Evolutionary conservation across 2,797 vertebrate genomes (phyloP), one percentile per base, ranked within the genome.

Genomic region (Gobio occitaniae): DNA sequence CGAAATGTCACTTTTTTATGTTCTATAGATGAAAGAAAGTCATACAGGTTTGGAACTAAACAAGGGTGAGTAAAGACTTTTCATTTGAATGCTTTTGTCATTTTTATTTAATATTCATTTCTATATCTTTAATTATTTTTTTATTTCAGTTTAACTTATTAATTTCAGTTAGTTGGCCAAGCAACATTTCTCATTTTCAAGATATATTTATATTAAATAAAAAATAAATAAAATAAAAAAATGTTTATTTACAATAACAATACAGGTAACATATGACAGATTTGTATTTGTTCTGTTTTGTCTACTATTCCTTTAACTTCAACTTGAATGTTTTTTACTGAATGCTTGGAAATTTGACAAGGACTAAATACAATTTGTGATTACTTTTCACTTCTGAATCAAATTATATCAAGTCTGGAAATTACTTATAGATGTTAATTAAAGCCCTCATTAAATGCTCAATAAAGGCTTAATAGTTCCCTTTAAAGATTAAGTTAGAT

Each of bases 371-470:
- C 50, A 69, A 70, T 84, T 36, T 44, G 77, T 69, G 54, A 78
- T 84, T 84, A 36, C 38, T 41, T 68, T 83, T 77, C 36, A 83
- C 52, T 84, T 36, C 47, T 25, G 52, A 48, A 63, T 78, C 76
- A 84, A 48, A 84, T 61, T 11, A 84, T 84, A 71, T 61, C 41
- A 78, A 78, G 65, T 21, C 52, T 78, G 75, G 41, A 78, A 84
- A 78, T 84, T 78, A 84, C 75, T 78, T 84, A 71, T 78, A 84
- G 75, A 84, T 78, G 83, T 78, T 84, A 84, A 84, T 84, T 78
- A 84, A 68, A 84, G 83, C 78, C 71, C 66, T 50, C 83, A 84
- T 84, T 70, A 84, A 78, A 78, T 70, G 83, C 41, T 78, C 83
- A 78, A 78, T 78, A 71, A 78, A 71, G 21, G 25, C 52, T 38